These are phyloP conservation scores for Balaeniceps rex DNA, from an alignment of 2,113 vertebrate genomes.

Conservation along the genomic window DNA sequence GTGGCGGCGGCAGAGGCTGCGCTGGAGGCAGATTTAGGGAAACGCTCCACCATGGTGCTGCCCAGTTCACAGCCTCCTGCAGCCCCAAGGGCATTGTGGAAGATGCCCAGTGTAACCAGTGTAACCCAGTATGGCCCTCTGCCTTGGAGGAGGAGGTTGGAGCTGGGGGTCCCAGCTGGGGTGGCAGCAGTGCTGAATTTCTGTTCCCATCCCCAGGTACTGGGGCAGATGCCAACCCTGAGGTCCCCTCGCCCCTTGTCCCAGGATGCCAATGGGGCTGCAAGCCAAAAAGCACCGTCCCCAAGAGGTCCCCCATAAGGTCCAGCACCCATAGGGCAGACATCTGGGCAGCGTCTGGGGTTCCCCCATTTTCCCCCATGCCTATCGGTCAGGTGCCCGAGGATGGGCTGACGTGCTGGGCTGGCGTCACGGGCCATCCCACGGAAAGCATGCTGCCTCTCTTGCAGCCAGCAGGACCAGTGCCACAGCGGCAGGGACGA, in stretches of 20 bases:
- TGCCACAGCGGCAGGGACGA: neutral
- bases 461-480: fast-evolving
- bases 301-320: neutral
- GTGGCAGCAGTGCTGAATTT: neutral
- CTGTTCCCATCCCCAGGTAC: neutral
- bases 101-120: neutral
- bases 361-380: neutral
- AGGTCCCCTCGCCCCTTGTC: neutral
- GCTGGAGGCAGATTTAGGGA: neutral
- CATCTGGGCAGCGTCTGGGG: neutral
- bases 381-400: neutral
- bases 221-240: neutral
- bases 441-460: fast-evolving
- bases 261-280: fast-evolving
- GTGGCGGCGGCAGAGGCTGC: neutral
- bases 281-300: neutral
- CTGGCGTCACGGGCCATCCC: neutral
- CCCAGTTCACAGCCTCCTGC: neutral
- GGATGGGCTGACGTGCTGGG: fast-evolving
- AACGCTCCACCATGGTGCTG: fast-evolving
- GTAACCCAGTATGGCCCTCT: neutral
- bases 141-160: neutral
- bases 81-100: fast-evolving
- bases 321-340: neutral
- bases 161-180: neutral